phyloP scores from a whole-genome alignment of 1,140 invertebrate species.

The Prorops nasuta region DNA sequence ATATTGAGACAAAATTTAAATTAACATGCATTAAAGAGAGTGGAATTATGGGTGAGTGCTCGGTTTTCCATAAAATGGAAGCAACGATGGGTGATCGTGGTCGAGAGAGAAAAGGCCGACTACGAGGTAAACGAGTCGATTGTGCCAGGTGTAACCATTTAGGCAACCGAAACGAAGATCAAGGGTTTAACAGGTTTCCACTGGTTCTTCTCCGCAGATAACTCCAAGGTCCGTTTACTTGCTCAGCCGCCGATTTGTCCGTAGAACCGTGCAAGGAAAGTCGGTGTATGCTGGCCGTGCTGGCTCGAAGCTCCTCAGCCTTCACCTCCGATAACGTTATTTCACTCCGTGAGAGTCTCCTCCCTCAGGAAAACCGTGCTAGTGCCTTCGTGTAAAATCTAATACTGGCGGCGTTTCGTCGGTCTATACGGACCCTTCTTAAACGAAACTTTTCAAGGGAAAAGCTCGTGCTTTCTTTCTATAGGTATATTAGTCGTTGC shows the following conservation, averaged over 20 bases:
- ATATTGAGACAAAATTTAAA: too few relatives aligned
- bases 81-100: too few relatives aligned
- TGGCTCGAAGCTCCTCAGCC: constrained; percentile 11
- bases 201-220: constrained; percentile 27
- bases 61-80: too few relatives aligned
- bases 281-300: constrained; percentile 18
- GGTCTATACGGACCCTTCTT: constrained; percentile 23
- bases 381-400: constrained; percentile 30
- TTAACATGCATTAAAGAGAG: too few relatives aligned
- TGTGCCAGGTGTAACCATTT: constrained; percentile 32
- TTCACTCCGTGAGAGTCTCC: constrained; percentile 16
- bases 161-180: constrained; percentile 31
- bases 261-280: constrained; percentile 9
- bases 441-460: constrained; percentile 36
- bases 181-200: constrained; percentile 30
- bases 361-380: constrained; percentile 22
- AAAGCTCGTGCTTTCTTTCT: constrained; percentile 29
- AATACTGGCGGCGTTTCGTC: constrained; percentile 29
- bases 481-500: too few relatives aligned
- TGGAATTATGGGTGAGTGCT: too few relatives aligned
- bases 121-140: constrained; percentile 32
- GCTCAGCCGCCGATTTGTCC: constrained; percentile 10
- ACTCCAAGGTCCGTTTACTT: too few relatives aligned
- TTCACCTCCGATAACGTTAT: constrained; percentile 24
- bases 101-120: constrained; percentile 34